Percentiles rank a stretch among this genome's conserved stretches.
Conservation (phyloP, 2,888 invertebrate genomes). For the Phyllotreta striolata region DNA sequence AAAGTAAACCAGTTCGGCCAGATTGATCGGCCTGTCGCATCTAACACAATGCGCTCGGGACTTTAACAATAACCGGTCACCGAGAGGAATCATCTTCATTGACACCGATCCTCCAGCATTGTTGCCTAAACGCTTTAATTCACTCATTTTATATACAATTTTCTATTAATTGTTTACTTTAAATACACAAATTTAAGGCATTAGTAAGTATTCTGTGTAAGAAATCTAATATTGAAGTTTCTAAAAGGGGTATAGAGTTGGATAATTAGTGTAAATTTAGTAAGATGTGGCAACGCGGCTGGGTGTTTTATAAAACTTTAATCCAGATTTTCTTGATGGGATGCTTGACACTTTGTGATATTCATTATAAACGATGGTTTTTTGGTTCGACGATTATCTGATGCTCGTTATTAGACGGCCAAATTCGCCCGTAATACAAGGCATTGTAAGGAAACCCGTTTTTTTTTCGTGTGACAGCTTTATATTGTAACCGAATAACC, state of each 20-base stretch:
- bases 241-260: too few species aligned
- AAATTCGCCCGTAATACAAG: conserved; percentile 32
- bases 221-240: too few species aligned
- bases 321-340: conserved; percentile 37
- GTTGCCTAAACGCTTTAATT: conserved; percentile 22
- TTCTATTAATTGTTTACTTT: not conserved
- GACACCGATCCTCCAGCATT: conserved; percentile 29
- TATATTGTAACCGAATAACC: conserved; percentile 23
- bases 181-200: too few species aligned
- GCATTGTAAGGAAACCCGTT: conserved; percentile 38
- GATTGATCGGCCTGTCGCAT: conserved; percentile 55
- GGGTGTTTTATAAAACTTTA: conserved; percentile 20
- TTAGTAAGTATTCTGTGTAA: too few species aligned
- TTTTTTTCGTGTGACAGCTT: conserved; percentile 30
- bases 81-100: conserved; percentile 40
- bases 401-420: conserved; percentile 35
- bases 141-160: not conserved
- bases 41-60: conserved; percentile 50
- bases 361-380: conserved; percentile 35
- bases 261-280: not conserved
- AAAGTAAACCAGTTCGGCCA: conserved; percentile 55
- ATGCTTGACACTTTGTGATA: conserved; percentile 36
- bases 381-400: conserved; percentile 34
- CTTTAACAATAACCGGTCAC: conserved; percentile 47
- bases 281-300: conserved; percentile 19